These are phyloP conservation scores for Misgurnus anguillicaudatus DNA, from an alignment of 2,113 vertebrate species.

Conservation along the genomic window DNA sequence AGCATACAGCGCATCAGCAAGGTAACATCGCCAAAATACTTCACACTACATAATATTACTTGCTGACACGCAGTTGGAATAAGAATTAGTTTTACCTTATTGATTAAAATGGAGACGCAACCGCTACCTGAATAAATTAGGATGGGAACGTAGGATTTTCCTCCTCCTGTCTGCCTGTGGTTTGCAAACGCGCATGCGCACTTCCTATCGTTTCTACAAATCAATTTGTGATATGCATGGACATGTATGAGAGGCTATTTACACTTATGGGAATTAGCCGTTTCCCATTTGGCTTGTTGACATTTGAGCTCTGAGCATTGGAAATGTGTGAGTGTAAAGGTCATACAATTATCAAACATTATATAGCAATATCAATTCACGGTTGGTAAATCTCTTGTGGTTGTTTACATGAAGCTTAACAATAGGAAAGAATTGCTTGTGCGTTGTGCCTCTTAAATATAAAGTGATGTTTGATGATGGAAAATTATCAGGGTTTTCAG, in stretches of 20 bases:
- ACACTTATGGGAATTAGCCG: conserved; percentile 74
- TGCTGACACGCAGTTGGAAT: conserved; percentile 44
- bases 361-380: conserved; percentile 60
- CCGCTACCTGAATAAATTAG: conserved; percentile 74
- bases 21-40: conserved; percentile 61
- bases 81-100: conserved; percentile 62
- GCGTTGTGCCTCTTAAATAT: no score
- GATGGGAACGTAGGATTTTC: conserved; percentile 60
- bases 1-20: conserved; percentile 59
- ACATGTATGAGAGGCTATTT: conserved; percentile 74
- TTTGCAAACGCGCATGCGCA: conserved; percentile 62
- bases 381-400: conserved; percentile 61
- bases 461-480: no score
- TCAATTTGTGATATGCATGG: conserved; percentile 77
- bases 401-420: conserved; percentile 24
- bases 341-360: conserved; percentile 75
- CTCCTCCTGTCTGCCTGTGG: conserved; percentile 60
- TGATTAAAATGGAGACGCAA: conserved; percentile 66
- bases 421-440: not conserved
- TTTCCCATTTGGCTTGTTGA: conserved; percentile 74
- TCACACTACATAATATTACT: conserved; percentile 73
- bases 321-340: conserved; percentile 54
- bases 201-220: conserved; percentile 54
- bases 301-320: conserved; percentile 60
- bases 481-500: no score